Percentiles rank a stretch among this genome's conserved stretches.
These are phyloP conservation scores for Lordiphosa mommai DNA, from an alignment of 1,140 invertebrate genomes.

Conservation along the genomic window DNA sequence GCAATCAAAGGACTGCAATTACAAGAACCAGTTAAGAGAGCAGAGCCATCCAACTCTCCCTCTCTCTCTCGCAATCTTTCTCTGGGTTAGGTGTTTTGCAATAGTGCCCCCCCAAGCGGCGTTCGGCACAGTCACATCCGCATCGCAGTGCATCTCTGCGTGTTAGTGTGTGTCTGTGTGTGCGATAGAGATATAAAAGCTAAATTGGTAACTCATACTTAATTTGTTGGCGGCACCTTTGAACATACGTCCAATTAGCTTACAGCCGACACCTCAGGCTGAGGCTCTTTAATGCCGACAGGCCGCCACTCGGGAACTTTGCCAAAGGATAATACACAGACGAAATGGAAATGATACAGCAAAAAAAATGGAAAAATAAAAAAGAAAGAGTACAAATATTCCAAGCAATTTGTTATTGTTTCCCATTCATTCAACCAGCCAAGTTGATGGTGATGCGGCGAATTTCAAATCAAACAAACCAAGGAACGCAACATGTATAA, in stretches of 20 bases:
- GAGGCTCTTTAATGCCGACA: conserved; percentile 29
- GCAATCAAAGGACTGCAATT: conserved; percentile 74
- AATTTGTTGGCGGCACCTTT: conserved; percentile 79
- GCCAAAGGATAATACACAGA: conserved; percentile 50
- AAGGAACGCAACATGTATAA: conserved; percentile 11
- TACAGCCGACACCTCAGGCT: conserved; percentile 78
- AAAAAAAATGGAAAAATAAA: conserved; percentile 40
- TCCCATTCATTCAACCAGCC: conserved; percentile 50
- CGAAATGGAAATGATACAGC: conserved; percentile 69
- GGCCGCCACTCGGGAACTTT: conserved; percentile 18
- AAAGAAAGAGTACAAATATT: conserved; percentile 20
- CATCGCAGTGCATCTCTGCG: conserved; percentile 24
- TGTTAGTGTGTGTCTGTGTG: conserved; percentile 31
- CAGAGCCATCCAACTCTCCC: background rate
- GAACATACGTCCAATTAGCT: conserved; percentile 80
- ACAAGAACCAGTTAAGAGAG: conserved; percentile 64
- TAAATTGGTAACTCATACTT: conserved; percentile 80
- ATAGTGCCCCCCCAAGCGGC: conserved; percentile 47
- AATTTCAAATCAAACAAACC: conserved; percentile 37
- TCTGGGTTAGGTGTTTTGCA: background rate
- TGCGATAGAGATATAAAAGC: conserved; percentile 80
- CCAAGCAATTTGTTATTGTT: conserved; percentile 62
- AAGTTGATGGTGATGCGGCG: conserved; percentile 54
- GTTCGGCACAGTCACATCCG: conserved; percentile 30
- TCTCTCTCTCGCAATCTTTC: background rate